Conservation (phyloP, 2,113 vertebrate species). For the Chelonoidis abingdonii region DNA sequence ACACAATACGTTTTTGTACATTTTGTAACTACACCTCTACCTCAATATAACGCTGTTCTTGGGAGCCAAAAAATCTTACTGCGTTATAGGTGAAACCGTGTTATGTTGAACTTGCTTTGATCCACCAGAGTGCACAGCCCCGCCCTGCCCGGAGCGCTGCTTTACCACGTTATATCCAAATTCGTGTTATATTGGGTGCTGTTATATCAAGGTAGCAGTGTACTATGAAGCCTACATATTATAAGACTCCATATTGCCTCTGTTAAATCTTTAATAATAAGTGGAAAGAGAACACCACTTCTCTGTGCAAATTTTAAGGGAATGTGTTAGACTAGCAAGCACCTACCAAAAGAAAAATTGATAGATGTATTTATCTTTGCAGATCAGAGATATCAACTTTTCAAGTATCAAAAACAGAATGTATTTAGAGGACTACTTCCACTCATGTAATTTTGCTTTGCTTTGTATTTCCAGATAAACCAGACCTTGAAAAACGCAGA, state of each 20-base stretch:
- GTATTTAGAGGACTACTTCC: neutral
- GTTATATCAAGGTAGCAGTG: too few relatives aligned
- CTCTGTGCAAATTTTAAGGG: neutral
- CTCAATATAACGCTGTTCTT: too few relatives aligned
- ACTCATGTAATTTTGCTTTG: neutral
- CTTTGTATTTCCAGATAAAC: neutral
- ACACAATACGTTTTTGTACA: neutral
- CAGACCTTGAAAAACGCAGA: neutral
- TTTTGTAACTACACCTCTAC: neutral
- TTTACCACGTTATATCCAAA: too few relatives aligned
- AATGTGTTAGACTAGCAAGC: neutral
- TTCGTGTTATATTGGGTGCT: too few relatives aligned
- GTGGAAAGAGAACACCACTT: neutral
- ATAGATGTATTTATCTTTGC: neutral
- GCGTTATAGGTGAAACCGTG: too few relatives aligned
- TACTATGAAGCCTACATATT: neutral
- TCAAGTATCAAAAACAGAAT: neutral
- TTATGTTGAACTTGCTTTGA: too few relatives aligned
- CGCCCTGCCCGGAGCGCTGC: too few relatives aligned
- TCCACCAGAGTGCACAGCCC: too few relatives aligned
- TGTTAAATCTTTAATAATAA: neutral
- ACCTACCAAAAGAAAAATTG: neutral
- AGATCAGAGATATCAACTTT: neutral
- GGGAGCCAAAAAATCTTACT: too few relatives aligned
- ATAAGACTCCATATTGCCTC: neutral